phyloP scores from a whole-genome alignment of 2,113 vertebrate genomes.

The Leptocoma aspasia region DNA sequence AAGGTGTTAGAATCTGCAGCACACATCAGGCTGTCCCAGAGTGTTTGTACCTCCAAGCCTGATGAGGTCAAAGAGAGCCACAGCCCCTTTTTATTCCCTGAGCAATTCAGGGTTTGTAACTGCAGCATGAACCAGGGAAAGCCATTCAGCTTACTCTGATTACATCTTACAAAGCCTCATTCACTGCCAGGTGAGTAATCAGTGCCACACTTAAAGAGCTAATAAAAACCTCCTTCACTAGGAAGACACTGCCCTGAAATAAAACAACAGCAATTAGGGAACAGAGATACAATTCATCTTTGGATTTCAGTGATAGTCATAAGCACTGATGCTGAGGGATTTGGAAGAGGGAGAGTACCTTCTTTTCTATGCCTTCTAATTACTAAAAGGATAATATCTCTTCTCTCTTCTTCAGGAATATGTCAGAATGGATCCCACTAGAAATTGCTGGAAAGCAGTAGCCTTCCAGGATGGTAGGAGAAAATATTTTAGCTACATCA shows the following conservation, averaged over 20 bases:
- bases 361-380: not conserved
- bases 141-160: not conserved
- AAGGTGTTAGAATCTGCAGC: not conserved
- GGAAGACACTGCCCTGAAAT: not conserved
- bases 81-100: not conserved
- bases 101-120: not conserved
- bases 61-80: not conserved
- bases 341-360: not conserved
- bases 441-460: not conserved
- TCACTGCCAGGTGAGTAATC: slow-evolving; percentile 11
- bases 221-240: not conserved
- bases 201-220: not conserved
- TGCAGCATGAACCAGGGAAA: not conserved
- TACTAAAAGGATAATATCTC: not conserved
- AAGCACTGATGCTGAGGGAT: not conserved
- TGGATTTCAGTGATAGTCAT: not conserved
- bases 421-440: not conserved
- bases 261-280: not conserved
- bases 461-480: not conserved
- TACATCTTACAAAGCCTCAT: not conserved
- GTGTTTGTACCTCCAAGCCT: not conserved
- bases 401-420: not conserved
- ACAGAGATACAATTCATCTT: not conserved
- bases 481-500: not conserved
- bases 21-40: not conserved